Evolutionary conservation across 2,888 invertebrate species (phyloP), one percentile per base, ranked within the genome.

Genomic region (Pseudolycoriella hygida): DNA sequence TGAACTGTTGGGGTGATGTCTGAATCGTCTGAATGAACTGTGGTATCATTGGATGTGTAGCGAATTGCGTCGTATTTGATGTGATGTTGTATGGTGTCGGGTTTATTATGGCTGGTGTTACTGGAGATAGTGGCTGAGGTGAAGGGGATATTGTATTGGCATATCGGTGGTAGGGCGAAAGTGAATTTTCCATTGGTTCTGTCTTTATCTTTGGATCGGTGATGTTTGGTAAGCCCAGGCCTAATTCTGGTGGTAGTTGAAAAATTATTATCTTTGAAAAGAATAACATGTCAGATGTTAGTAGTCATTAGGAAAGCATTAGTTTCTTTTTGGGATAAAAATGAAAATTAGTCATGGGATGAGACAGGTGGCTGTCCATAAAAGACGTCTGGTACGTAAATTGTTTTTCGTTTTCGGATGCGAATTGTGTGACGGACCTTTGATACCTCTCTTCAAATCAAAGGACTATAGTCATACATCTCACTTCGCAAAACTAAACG

Each of bases 141-240:
- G 39, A 17, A 4, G 14, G 4, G 3, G 12, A 42, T 54, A 48
- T 47, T 53, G 42, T 51, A 52, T 43, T 47, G 51, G 53, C 54
- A 34, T 30, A 40, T 46, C 47, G 45, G 45, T 50, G 17, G 34
- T 46, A 32, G 44, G 34, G 44, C 18, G 44, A 42, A 14, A 43
- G 2, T 25, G n/a, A 42, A 54, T 57, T 49, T 62, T 64, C 64
- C 58, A 59, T 55, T 30, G 65, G 64, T 53, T 65, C 64, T 3
- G 59, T 57, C 55, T 65, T 65, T 14, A 65, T 62, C 20, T 59
- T 55, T 47, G 60, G 55, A 53, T 60, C 57, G 3, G 39, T 32
- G 17, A 44, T 25, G 5, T 30, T 19, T 30, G 19, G n/a, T 31
- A 40, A 17, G 17, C 15, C 25, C 34, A 34, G 12, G 12, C 34